Evolutionary conservation across 2,797 vertebrate species (phyloP).

Genomic region (Ctenosaura bakeri): DNA sequence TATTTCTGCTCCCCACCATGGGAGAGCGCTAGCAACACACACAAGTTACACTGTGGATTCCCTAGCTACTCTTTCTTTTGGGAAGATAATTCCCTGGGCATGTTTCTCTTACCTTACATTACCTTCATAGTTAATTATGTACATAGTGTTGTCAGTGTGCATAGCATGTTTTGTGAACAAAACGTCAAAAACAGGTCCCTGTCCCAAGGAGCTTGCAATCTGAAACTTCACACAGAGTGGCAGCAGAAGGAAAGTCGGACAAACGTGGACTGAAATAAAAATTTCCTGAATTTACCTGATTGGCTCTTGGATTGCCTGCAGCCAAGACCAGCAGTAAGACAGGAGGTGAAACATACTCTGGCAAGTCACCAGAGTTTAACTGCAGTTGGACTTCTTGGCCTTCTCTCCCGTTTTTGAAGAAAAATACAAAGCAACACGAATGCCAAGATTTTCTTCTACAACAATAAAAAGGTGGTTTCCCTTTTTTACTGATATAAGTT

Average conservation of each 20-base stretch:
- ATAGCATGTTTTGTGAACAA: too few species aligned
- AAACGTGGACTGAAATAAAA: not conserved
- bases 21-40: too few species aligned
- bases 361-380: not conserved
- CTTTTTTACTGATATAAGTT: not conserved
- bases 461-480: too few species aligned
- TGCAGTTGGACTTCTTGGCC: not conserved
- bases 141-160: not conserved
- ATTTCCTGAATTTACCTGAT: slow-evolving; percentile 78
- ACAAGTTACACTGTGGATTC: too few species aligned
- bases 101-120: too few species aligned
- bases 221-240: not conserved
- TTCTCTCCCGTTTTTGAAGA: not conserved
- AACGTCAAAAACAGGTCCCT: not conserved
- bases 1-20: too few species aligned
- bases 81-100: too few species aligned
- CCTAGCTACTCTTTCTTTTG: too few species aligned
- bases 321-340: slow-evolving; percentile 86
- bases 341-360: slow-evolving; percentile 88
- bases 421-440: not conserved
- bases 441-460: not conserved
- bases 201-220: not conserved
- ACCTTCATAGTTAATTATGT: too few species aligned
- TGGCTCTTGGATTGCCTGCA: slow-evolving; percentile 84
- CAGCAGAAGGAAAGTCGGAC: not conserved